Evolutionary conservation across 2,888 invertebrate species (phyloP).

Genomic region (Euclidia mi): DNA sequence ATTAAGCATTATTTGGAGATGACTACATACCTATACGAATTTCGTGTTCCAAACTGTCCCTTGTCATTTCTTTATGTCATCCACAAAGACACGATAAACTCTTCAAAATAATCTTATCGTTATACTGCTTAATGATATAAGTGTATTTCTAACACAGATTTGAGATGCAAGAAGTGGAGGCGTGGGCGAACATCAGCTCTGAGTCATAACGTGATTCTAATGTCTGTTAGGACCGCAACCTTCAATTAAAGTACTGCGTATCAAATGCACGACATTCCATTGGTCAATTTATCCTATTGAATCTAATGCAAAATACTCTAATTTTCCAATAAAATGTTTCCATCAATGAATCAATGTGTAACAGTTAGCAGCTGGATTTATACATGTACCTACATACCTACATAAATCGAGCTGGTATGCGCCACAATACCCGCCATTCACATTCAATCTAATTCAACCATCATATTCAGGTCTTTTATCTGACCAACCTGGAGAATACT

Average conservation of each 20-base stretch:
- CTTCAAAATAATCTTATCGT: constrained; percentile 40
- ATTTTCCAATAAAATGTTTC: no score
- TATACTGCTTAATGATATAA: constrained; percentile 51
- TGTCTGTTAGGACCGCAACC: constrained; percentile 55
- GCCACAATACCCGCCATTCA: no score
- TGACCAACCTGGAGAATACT: no score
- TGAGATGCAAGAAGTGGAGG: constrained; percentile 51
- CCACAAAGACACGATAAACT: constrained; percentile 36
- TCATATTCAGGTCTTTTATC: no score
- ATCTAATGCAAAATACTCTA: background rate
- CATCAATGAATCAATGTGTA: no score
- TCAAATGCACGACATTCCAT: constrained; percentile 55
- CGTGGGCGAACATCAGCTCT: constrained; percentile 65
- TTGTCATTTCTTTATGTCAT: constrained; percentile 20
- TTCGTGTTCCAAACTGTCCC: constrained; percentile 34
- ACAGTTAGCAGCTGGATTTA: no score
- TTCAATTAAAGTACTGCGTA: constrained; percentile 63
- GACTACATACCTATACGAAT: background rate
- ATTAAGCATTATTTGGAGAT: background rate
- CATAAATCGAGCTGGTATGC: no score
- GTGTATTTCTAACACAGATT: constrained; percentile 48
- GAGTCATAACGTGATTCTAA: constrained; percentile 58
- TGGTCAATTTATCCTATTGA: constrained; percentile 13
- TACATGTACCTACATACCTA: no score
- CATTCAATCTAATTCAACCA: no score